These are phyloP conservation scores for Anoura caudifer DNA, from an alignment of 2,113 vertebrate genomes.

Conservation along the genomic window DNA sequence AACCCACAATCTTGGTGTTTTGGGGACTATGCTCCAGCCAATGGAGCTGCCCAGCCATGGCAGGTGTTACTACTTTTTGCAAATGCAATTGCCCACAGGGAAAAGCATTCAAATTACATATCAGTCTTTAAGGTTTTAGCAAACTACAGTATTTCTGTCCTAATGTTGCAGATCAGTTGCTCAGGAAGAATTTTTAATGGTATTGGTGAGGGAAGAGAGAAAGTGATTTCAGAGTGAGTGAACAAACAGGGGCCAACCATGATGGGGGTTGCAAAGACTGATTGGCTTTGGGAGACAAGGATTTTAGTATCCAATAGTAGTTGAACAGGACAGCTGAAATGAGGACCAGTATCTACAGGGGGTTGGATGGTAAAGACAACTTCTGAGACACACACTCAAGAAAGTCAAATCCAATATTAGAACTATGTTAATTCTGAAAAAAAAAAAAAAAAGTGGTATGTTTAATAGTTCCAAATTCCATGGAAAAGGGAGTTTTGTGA, in stretches of 20 bases:
- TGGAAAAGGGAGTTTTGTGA: not conserved
- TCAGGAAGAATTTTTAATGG: not conserved
- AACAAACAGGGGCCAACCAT: not conserved
- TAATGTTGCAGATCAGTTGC: not conserved
- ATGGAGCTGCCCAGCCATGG: too few relatives aligned
- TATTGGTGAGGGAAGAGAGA: not conserved
- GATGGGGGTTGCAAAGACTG: not conserved
- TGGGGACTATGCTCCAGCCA: too few relatives aligned
- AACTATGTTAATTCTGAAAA: not conserved
- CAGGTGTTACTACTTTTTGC: not conserved
- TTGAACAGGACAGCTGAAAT: not conserved
- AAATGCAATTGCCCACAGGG: not conserved
- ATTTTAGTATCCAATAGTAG: not conserved
- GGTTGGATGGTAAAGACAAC: not conserved
- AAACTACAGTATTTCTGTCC: not conserved
- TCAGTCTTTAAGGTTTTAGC: not conserved
- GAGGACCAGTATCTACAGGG: not conserved
- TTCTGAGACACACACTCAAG: not conserved
- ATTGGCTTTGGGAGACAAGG: not conserved
- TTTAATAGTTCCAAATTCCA: not conserved
- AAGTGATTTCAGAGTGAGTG: not conserved
- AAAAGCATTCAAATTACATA: not conserved
- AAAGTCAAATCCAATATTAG: not conserved
- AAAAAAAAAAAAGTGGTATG: slow-evolving; percentile 4
- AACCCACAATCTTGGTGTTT: too few relatives aligned